Conservation (phyloP, 2,888 invertebrate species). For the Agriopis marginaria region DNA sequence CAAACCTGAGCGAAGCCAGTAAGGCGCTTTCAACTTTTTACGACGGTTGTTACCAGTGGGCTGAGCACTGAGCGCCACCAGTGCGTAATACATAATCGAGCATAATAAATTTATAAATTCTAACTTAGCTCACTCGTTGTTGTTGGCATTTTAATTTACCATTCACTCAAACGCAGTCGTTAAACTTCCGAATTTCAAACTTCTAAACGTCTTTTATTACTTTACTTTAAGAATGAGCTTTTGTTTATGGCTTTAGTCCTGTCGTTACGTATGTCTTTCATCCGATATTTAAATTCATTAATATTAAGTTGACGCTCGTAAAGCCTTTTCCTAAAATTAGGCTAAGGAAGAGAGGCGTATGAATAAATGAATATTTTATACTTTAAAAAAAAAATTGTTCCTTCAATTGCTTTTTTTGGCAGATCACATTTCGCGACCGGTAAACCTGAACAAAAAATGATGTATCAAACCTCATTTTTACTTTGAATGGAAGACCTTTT, state of each 20-base stretch:
- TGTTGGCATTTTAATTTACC: constrained; percentile 49
- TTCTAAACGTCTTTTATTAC: constrained; percentile 46
- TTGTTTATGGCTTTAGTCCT: constrained; percentile 37
- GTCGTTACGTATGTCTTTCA: constrained; percentile 43
- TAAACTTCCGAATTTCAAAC: constrained; percentile 46
- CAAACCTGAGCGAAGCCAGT: constrained; percentile 45
- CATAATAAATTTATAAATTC: constrained; percentile 61
- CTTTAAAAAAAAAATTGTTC: no score
- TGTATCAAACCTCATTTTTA: no score
- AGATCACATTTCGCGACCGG: no score
- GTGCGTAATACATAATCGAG: constrained; percentile 62
- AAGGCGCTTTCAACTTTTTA: constrained; percentile 62
- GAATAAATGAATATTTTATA: constrained; percentile 18
- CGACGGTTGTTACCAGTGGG: constrained; percentile 53
- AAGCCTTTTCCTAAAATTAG: constrained; percentile 29
- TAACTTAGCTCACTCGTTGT: constrained; percentile 55
- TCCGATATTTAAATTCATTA: constrained; percentile 33
- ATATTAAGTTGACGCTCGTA: constrained; percentile 26
- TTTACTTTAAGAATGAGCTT: constrained; percentile 42
- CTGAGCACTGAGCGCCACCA: constrained; percentile 58
- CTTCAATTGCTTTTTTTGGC: no score
- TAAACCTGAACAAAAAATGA: no score
- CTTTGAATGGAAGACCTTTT: no score
- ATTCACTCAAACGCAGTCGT: constrained; percentile 47
- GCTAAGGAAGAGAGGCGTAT: constrained; percentile 26